Base-by-base conservation (phyloP, 2,888 invertebrate genomes). In the Emmelina monodactyla region DNA sequence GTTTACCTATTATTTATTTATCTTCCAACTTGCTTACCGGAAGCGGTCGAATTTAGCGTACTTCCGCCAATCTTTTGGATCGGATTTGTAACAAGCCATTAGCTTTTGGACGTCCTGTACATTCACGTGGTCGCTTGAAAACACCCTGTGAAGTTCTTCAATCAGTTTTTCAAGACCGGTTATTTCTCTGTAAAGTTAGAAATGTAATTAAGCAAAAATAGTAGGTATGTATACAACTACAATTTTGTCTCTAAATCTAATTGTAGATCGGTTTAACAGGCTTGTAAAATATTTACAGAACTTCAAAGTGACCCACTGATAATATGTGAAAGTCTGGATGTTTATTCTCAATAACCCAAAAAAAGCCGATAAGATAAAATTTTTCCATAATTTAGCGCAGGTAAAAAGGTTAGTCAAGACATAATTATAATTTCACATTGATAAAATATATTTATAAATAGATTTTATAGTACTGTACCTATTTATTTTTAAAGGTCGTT, bases 1-100 rank as follows among this genome's bases (percentile, higher is more conserved):
- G n/a, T n/a, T n/a, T n/a, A n/a, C n/a, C n/a, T n/a, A n/a, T n/a
- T n/a, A n/a, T n/a, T n/a, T n/a, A n/a, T n/a, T n/a, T n/a, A n/a
- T n/a, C n/a, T n/a, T n/a, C n/a, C n/a, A n/a, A n/a, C n/a, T n/a
- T n/a, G 3, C 25, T 25, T 33, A 94, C 94, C 91, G 87, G 73
- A 88, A 90, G 61, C 92, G 86, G 68, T 97, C 97, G 58, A 94
- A 97, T 62, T 95, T 96, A 2, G 97, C 96, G 58, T 86, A 99
- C 60, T 91, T 92, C 58, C 85, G 88, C 98, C 98, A 99, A 44
- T 99, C 97, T 13, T 83, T 83, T 0, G 89, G 88, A 51, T 95
- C 89, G 28, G 94, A 94, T 59, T 90, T 91, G 76, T 98, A 99
- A 0, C 80, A 72, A 2, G 81, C 57, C 80, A 85, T 89, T 37